Conservation (phyloP, 2,113 vertebrate genomes). For the Ibidorhyncha struthersii region DNA sequence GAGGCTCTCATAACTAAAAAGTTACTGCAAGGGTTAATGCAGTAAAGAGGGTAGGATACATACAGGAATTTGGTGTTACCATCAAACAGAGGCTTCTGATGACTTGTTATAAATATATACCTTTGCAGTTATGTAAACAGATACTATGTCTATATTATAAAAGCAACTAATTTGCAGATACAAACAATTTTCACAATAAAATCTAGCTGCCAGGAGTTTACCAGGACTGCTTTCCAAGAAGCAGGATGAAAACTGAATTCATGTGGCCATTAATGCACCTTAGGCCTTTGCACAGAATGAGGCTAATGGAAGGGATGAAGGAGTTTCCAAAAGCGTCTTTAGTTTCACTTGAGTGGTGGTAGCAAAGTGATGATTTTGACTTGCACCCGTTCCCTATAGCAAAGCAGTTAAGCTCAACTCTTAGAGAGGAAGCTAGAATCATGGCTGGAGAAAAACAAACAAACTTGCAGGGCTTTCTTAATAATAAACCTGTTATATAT, state of each 20-base stretch:
- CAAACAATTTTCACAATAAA: background rate
- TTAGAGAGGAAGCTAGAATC: background rate
- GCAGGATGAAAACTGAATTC: background rate
- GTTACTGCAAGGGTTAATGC: background rate
- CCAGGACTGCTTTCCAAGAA: background rate
- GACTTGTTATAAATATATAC: background rate
- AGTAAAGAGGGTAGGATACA: background rate
- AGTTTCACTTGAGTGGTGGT: background rate
- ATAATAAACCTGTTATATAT: background rate
- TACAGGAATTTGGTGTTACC: background rate
- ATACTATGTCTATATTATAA: background rate
- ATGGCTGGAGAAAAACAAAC: background rate
- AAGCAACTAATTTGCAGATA: background rate
- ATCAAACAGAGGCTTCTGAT: background rate
- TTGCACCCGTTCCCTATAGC: background rate
- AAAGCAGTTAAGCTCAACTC: background rate
- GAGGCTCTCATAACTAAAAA: background rate
- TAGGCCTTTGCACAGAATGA: background rate
- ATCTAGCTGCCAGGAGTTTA: slow-evolving; percentile 19
- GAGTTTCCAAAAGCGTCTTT: background rate
- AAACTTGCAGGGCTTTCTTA: background rate
- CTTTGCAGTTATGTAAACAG: slow-evolving; percentile 30
- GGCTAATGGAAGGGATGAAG: background rate
- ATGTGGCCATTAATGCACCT: background rate
- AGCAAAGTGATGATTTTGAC: background rate